phyloP scores from a whole-genome alignment of 1,140 invertebrate genomes.

The Reticulitermes speratus region DNA sequence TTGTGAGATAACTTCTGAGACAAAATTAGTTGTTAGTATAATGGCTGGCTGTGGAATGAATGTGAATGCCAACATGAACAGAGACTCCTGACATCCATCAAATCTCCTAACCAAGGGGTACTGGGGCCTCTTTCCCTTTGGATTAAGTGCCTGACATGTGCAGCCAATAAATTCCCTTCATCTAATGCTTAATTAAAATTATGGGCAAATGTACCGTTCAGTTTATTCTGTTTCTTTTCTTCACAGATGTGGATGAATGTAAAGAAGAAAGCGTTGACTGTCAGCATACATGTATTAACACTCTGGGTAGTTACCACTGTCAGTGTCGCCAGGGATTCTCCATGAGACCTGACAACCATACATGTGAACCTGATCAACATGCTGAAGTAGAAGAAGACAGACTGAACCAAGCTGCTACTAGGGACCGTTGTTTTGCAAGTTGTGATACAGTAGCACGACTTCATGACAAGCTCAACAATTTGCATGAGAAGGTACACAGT shows the following conservation, averaged over 20 bases:
- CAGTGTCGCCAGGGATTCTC: conserved; percentile 52
- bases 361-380: conserved; percentile 50
- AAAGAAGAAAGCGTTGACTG: conserved; percentile 57
- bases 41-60: too few relatives aligned
- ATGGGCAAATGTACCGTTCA: too few relatives aligned
- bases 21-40: too few relatives aligned
- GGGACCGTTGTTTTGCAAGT: conserved; percentile 54
- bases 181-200: too few relatives aligned
- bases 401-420: conserved; percentile 42
- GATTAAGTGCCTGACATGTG: too few relatives aligned
- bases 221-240: background rate
- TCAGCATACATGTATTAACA: conserved; percentile 61
- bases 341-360: conserved; percentile 58
- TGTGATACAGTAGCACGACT: conserved; percentile 59
- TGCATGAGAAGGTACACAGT: conserved; percentile 51
- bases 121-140: too few relatives aligned
- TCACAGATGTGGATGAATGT: conserved; percentile 71
- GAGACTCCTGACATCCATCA: too few relatives aligned
- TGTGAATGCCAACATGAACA: too few relatives aligned
- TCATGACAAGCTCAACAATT: conserved; percentile 54
- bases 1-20: too few relatives aligned
- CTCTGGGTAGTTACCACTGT: conserved; percentile 57
- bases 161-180: too few relatives aligned
- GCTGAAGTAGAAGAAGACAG: background rate
- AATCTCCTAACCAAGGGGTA: too few relatives aligned